Evolutionary conservation across 2,113 vertebrate genomes (phyloP).

Genomic region (Cynopterus brachyotis): DNA sequence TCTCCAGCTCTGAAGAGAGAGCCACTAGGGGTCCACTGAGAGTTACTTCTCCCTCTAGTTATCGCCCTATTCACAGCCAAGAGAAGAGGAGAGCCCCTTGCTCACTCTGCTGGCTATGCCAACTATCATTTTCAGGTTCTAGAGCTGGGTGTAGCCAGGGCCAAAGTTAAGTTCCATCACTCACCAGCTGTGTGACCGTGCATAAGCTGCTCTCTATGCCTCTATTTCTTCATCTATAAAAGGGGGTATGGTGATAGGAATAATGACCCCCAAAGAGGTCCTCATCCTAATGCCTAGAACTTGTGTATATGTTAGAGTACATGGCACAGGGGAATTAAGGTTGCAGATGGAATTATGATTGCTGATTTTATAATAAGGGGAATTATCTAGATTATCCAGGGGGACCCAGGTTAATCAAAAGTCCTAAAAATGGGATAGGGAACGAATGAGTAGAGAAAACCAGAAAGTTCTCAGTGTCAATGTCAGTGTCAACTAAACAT

Average conservation of each 20-base stretch:
- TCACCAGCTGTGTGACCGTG: neutral
- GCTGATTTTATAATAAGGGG: neutral
- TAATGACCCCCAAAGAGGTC: too few species aligned
- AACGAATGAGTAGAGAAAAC: neutral
- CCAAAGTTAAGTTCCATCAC: neutral
- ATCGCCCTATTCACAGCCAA: neutral
- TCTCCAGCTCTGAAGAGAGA: neutral
- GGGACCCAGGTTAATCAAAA: neutral
- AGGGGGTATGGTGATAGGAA: neutral
- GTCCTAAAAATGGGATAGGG: neutral
- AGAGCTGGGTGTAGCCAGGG: neutral
- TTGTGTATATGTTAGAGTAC: neutral
- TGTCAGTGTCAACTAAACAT: neutral
- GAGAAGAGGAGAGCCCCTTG: neutral
- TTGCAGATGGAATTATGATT: too few species aligned
- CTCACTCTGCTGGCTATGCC: too few species aligned
- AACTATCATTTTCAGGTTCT: too few species aligned
- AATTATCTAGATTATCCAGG: neutral
- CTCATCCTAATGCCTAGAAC: too few species aligned
- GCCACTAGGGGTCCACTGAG: accelerated
- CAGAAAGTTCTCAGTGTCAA: neutral
- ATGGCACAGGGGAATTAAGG: neutral
- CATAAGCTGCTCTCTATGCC: neutral
- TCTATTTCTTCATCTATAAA: neutral
- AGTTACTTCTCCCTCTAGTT: neutral